phyloP scores from a whole-genome alignment of 2,888 invertebrate species.

The Blastobasis lacticolella region DNA sequence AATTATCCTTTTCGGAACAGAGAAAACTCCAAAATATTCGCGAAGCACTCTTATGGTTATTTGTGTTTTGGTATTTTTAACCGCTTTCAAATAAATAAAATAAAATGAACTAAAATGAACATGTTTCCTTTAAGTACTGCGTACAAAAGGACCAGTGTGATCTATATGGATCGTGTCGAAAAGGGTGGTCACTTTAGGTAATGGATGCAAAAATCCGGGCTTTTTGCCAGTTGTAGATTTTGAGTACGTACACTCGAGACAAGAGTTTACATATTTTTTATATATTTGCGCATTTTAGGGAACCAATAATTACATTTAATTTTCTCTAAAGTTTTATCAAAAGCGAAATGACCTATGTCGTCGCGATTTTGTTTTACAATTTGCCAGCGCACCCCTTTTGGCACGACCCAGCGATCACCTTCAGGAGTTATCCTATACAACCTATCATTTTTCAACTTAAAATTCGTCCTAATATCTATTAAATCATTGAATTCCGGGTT shows the following conservation, averaged over 20 bases:
- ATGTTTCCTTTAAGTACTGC: slow-evolving; percentile 3
- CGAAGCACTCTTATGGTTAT: background rate
- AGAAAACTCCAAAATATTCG: slow-evolving; percentile 1
- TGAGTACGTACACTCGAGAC: slow-evolving; percentile 11
- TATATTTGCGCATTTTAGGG: slow-evolving; percentile 10
- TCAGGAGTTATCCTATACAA: slow-evolving; percentile 7
- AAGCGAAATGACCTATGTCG: slow-evolving; percentile 12
- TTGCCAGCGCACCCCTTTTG: slow-evolving; percentile 13
- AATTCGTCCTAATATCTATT: slow-evolving; percentile 8
- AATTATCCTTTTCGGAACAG: background rate
- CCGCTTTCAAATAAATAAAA: slow-evolving; percentile 5
- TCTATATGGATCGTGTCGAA: slow-evolving; percentile 16
- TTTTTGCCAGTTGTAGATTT: slow-evolving; percentile 5
- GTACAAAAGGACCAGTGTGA: slow-evolving; percentile 12
- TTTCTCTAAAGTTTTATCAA: slow-evolving; percentile 11
- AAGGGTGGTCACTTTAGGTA: slow-evolving; percentile 9
- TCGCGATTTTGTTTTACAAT: slow-evolving; percentile 9
- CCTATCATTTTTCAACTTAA: slow-evolving; percentile 2
- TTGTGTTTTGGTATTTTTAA: slow-evolving; percentile 8
- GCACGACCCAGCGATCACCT: slow-evolving; percentile 11
- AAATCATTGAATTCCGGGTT: slow-evolving; percentile 3
- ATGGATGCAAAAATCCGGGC: slow-evolving; percentile 14
- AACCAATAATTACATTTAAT: slow-evolving; percentile 12
- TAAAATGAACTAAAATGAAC: slow-evolving; percentile 6
- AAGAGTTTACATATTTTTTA: slow-evolving; percentile 13